A percentile compares a stretch with the other conserved stretches of the same genome.
These are phyloP conservation scores for Lytechinus variegatus DNA, from an alignment of 35 echinoderm and acorn worm species.

Conservation along the genomic window DNA sequence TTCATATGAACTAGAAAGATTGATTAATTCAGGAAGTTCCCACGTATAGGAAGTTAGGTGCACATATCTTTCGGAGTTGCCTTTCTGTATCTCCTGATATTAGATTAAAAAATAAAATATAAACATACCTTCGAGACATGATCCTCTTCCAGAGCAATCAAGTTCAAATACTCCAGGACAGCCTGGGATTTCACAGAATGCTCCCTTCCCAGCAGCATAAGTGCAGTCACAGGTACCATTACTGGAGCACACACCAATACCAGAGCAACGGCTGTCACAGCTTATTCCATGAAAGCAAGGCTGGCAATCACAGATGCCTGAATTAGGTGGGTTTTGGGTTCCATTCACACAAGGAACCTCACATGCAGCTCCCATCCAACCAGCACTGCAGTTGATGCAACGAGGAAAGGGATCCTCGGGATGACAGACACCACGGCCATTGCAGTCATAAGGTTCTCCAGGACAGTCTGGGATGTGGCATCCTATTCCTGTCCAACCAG, in stretches of 20 bases:
- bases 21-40: too few relatives aligned
- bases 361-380: constrained; percentile 85
- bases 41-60: too few relatives aligned
- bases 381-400: constrained; percentile 70
- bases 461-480: constrained; percentile 89
- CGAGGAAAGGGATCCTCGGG: constrained; percentile 68
- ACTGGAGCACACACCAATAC: constrained; percentile 64
- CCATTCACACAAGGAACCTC: constrained; percentile 76
- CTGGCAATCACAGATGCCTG: constrained; percentile 85
- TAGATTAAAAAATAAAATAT: background rate
- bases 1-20: too few relatives aligned
- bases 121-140: constrained; percentile 72
- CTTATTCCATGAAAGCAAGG: constrained; percentile 79
- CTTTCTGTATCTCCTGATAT: too few relatives aligned
- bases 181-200: constrained; percentile 75
- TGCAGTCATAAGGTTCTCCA: constrained; percentile 78
- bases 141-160: constrained; percentile 84
- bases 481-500: constrained; percentile 79
- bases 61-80: too few relatives aligned
- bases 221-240: constrained; percentile 79
- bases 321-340: constrained; percentile 68
- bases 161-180: constrained; percentile 70
- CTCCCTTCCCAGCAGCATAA: constrained; percentile 71
- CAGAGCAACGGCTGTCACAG: constrained; percentile 73
- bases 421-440: constrained; percentile 69